Conservation (phyloP, 2,888 invertebrate species). For the Melanostoma scalare region DNA sequence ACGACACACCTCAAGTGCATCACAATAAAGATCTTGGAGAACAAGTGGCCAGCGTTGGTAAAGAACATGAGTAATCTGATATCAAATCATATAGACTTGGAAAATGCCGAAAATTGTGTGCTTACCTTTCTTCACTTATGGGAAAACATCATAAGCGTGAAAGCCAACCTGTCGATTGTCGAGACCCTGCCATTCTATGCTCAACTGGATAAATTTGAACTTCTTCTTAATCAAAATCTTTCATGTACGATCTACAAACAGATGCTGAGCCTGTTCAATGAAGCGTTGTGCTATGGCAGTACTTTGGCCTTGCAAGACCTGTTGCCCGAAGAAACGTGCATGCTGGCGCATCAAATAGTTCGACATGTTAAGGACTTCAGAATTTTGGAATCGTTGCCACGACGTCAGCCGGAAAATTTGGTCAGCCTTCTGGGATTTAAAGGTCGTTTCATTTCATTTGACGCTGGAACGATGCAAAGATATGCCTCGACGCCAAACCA, state of each 20-base stretch:
- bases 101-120: slow-evolving; percentile 86
- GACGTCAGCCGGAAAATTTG: slow-evolving; percentile 80
- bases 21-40: slow-evolving; percentile 92
- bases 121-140: slow-evolving; percentile 92
- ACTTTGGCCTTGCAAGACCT: slow-evolving; percentile 94
- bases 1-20: slow-evolving; percentile 93
- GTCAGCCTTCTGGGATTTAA: slow-evolving; percentile 80
- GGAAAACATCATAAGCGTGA: slow-evolving; percentile 95
- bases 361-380: slow-evolving; percentile 93
- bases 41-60: slow-evolving; percentile 92
- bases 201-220: slow-evolving; percentile 91
- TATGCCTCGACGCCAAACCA: slow-evolving; percentile 51
- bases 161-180: slow-evolving; percentile 93
- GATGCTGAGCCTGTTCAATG: slow-evolving; percentile 92
- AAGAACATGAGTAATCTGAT: slow-evolving; percentile 84
- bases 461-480: slow-evolving; percentile 72
- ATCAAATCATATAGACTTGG: slow-evolving; percentile 76
- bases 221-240: slow-evolving; percentile 87
- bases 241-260: slow-evolving; percentile 93
- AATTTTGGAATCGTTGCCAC: slow-evolving; percentile 83
- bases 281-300: slow-evolving; percentile 95
- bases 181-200: slow-evolving; percentile 95
- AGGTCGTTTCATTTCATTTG: slow-evolving; percentile 77
- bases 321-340: slow-evolving; percentile 93
- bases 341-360: slow-evolving; percentile 92